Base-by-base conservation (phyloP, 2,888 invertebrate genomes). In the Acrobasis consociella region DNA sequence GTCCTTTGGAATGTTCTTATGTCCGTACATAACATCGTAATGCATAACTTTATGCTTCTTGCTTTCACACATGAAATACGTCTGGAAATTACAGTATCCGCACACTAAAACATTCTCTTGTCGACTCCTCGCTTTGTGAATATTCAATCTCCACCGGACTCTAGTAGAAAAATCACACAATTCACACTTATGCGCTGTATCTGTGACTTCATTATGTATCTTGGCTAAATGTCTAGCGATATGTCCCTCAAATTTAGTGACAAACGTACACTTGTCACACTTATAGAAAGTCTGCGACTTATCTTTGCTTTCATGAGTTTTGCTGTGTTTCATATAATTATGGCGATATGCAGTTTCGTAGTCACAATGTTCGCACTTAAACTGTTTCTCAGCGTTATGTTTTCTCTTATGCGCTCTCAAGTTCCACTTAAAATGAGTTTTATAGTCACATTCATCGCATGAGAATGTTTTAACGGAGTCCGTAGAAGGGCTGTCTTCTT, bases 181-280 rank as follows among this genome's bases (percentile, higher is more conserved):
- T 2, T 83, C 78, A 63, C 89, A 89, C 9, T 74, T 78, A 46
- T 77, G 75, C 0, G 85, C 87, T 9, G 77, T 80, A 0, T 82
- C 83, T 0, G 81, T 78, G 0, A 85, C 72, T 49, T 83, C 83
- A 13, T 85, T 83, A 58, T 88, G 88, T 58, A 86, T 82, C 65
- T 85, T 83, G 0, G 85, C 82, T 9, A 88, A 65, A 70, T 88
- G 88, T 16, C 87, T 78, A 0, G 77, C 74, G 1, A 88, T 86
- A 62, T 86, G 86, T 0, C 88, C 88, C 64, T 87, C 83, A 37
- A 75, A 83, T 56, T 80, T 81, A 0, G 87, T 86, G 0, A 76
- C 72, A 56, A 86, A 88, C 0, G 84, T 79, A 17, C 88, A 87
- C 49, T 87, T 84, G 49, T 87, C 86, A 46, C 88, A 88, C 49